Base-by-base conservation (phyloP, 37 sponge, comb jelly and placozoan genomes). In the Dysidea cf. avara region DNA sequence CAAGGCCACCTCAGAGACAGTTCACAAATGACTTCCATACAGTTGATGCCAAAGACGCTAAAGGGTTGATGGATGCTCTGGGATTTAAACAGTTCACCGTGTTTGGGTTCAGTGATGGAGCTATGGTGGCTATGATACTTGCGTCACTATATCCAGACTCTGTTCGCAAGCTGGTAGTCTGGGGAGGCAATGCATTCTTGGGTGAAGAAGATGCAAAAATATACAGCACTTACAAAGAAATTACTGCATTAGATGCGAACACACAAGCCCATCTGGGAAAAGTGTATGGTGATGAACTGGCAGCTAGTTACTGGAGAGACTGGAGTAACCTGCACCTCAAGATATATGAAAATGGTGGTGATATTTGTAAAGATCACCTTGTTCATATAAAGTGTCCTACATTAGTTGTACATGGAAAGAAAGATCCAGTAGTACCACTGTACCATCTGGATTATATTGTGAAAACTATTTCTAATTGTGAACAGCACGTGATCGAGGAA, bases 81-180 rank as follows among this genome's bases (percentile, higher is more conserved):
- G 78, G 79, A 0, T 73, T 80, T 56, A n/a, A 61, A 21, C 51
- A 40, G 58, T 85, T 81, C 60, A 81, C 82, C 2, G 53, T 90
- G 1, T 29, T 90, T 40, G 91, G 91, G 12, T 90, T 86, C 87
- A 86, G 91, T 53, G 87, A 90, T 53, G 91, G 91, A 9, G 91
- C 78, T 7, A 55, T 79, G 9, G 28, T 71, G 14, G 87, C 82
- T 2, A 26, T 86, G 3, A 39, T 81, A 7, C 53, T 81, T 28
- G 87, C 91, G 4, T 72, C 83, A 5, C 9, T 0, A 3, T 76
- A 54, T 54, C 78, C 86, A 9, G 53, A 85, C 25, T 26, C 58
- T 0, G 80, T 90, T 12, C 21, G 33, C n/a, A 86, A 71, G 56
- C 33, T 90, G 43, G 86, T 90, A 2, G 21, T 81, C 5, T 90